A percentile compares a stretch with the other conserved stretches of the same genome.
Evolutionary conservation across 2,888 invertebrate genomes (phyloP).

Genomic region (Stenodera caucasica): DNA sequence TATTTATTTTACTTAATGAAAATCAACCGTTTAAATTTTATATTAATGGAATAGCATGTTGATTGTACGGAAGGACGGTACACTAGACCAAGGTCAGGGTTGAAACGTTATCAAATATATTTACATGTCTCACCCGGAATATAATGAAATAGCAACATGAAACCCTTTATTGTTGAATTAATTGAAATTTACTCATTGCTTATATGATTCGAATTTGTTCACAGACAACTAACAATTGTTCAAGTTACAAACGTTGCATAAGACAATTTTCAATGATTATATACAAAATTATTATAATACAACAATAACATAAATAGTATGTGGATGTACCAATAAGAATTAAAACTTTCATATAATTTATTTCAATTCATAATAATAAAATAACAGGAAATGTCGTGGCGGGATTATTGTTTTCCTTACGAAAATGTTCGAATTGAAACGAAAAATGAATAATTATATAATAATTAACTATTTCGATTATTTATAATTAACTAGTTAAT

Average conservation of each 20-base stretch:
- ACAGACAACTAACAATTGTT: no score
- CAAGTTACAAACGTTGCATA: not conserved
- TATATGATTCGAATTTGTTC: no score
- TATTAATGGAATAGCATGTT: not conserved
- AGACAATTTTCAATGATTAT: not conserved
- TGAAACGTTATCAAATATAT: constrained; percentile 12
- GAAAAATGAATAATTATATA: no score
- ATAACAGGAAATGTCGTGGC: constrained; percentile 6
- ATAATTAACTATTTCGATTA: no score
- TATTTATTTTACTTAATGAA: no score
- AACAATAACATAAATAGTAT: no score
- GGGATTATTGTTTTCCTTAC: constrained; percentile 1
- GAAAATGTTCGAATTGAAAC: no score
- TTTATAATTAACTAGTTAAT: no score
- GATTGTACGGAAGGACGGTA: constrained; percentile 16
- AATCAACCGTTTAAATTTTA: no score
- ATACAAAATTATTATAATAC: not conserved
- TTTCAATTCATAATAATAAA: not conserved
- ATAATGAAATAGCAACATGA: not conserved
- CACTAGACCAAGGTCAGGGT: constrained; percentile 28
- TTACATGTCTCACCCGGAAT: not conserved
- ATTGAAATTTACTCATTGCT: no score
- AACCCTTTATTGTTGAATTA: not conserved
- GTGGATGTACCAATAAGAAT: not conserved
- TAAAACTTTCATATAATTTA: not conserved